Evolutionary conservation across 1,140 invertebrate species (phyloP).

Genomic region (Drosophila suzukii): DNA sequence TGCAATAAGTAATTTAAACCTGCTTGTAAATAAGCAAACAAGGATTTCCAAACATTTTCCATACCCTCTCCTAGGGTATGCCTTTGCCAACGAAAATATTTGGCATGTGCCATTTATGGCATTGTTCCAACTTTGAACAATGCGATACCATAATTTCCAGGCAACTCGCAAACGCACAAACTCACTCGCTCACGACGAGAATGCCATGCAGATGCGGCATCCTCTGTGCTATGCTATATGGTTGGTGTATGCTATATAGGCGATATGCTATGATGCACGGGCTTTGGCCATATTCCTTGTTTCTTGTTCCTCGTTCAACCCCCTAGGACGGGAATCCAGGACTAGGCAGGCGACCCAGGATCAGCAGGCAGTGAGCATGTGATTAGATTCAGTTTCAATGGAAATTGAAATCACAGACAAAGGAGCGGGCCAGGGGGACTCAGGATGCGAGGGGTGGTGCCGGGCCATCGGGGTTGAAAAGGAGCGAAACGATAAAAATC

Average conservation of each 20-base stretch:
- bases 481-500: constrained; percentile 59
- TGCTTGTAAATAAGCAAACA: background rate
- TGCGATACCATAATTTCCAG: constrained; percentile 74
- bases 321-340: constrained; percentile 35
- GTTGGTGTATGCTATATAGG: constrained; percentile 34
- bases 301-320: constrained; percentile 24
- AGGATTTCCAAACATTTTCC: background rate
- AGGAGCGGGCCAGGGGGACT: constrained; percentile 24
- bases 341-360: constrained; percentile 46
- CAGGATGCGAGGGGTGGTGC: constrained; percentile 15
- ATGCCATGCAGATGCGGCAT: constrained; percentile 66
- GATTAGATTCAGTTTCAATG: constrained; percentile 83
- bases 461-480: constrained; percentile 59
- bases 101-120: constrained; percentile 82
- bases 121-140: constrained; percentile 76
- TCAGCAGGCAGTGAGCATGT: constrained; percentile 74
- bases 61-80: constrained; percentile 29
- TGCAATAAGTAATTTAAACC: background rate
- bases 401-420: constrained; percentile 82
- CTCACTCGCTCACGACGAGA: constrained; percentile 19
- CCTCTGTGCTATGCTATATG: constrained; percentile 45
- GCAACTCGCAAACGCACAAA: constrained; percentile 39
- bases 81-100: constrained; percentile 57
- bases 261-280: constrained; percentile 27
- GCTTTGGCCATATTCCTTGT: constrained; percentile 4